Conservation (phyloP, 2,113 vertebrate species). For the Anguilla rostrata region DNA sequence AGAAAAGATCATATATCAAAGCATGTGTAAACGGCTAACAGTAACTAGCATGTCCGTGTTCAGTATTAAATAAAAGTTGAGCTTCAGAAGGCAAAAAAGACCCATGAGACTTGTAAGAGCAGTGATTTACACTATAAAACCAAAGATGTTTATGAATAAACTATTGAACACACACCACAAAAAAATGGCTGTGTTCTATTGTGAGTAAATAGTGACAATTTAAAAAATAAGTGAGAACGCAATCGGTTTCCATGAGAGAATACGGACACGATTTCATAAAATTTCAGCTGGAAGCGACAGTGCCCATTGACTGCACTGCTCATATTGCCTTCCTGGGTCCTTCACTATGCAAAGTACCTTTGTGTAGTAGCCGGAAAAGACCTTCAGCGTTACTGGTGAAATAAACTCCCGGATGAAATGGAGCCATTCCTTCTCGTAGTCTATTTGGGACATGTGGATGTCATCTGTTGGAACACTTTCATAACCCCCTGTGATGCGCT, state of each 20-base stretch:
- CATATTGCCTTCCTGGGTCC: neutral
- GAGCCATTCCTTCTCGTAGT: constrained; percentile 90
- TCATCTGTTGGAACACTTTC: constrained; percentile 97
- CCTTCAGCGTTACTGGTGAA: constrained; percentile 90
- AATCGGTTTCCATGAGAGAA: neutral
- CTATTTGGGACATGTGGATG: constrained; percentile 96
- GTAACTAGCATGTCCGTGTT: too few species aligned
- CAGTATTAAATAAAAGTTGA: neutral
- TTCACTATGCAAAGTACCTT: constrained; percentile 71
- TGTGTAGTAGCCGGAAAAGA: constrained; percentile 96
- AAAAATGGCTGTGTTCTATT: neutral
- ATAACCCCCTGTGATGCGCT: constrained; percentile 90
- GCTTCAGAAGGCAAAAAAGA: neutral
- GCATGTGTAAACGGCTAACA: too few species aligned
- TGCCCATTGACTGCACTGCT: neutral
- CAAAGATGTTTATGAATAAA: too few species aligned
- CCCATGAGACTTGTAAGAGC: too few species aligned
- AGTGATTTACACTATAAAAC: too few species aligned
- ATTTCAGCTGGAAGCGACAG: neutral
- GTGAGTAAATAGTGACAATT: neutral
- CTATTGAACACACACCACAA: neutral
- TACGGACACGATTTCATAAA: constrained; percentile 19
- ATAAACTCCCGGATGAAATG: constrained; percentile 98
- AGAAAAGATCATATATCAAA: neutral
- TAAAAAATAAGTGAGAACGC: neutral